These are phyloP conservation scores for Motacilla tschutschensis DNA, from an alignment of 2,113 vertebrate species.

Conservation along the genomic window DNA sequence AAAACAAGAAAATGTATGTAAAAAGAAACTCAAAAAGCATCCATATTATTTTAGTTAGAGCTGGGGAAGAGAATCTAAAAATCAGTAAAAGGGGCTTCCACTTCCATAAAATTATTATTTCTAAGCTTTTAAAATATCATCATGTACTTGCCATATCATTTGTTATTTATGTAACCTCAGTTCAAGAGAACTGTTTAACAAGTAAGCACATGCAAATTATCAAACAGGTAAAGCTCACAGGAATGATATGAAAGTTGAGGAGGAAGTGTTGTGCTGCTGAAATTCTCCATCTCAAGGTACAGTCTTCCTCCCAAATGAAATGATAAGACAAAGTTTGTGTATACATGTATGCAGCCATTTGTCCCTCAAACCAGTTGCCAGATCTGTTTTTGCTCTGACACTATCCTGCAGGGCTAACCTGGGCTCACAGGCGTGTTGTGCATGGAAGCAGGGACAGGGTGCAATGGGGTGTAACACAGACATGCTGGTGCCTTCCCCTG, in stretches of 20 bases:
- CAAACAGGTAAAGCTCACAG: background rate
- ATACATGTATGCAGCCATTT: background rate
- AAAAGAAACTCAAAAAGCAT: background rate
- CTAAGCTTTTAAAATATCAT: constrained; percentile 13
- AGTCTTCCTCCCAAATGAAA: background rate
- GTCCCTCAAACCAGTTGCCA: background rate
- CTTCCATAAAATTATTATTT: constrained; percentile 27
- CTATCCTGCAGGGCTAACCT: background rate
- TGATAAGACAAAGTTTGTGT: background rate
- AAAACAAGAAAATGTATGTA: background rate
- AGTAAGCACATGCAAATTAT: background rate
- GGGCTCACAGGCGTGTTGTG: background rate
- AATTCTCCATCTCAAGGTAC: background rate
- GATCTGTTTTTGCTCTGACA: background rate
- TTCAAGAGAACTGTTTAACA: background rate
- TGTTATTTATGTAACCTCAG: constrained; percentile 17
- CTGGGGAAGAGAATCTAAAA: background rate
- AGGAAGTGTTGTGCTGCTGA: background rate
- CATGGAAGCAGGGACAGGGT: background rate
- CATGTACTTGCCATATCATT: background rate
- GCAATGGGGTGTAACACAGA: rapidly evolving
- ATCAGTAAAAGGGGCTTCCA: constrained; percentile 20
- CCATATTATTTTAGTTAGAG: background rate
- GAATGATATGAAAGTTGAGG: background rate
- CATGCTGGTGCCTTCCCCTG: rapidly evolving